Evolutionary conservation across 2,888 invertebrate genomes (phyloP).

Genomic region (Lymantria monacha): DNA sequence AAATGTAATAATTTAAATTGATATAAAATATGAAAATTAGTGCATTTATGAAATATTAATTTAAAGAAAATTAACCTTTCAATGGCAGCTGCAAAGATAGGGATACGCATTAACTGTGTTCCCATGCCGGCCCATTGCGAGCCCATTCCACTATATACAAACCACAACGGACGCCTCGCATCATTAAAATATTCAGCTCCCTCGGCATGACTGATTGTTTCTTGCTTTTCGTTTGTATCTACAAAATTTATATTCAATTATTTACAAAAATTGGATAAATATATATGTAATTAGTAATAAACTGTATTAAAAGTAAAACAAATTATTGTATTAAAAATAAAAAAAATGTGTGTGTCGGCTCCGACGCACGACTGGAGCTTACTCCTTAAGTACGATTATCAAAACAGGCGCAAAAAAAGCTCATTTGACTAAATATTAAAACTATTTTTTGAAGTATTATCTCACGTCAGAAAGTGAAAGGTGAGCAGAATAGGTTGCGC

Average conservation of each 20-base stretch:
- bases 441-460: too few species aligned
- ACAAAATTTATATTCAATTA: slow-evolving; percentile 1
- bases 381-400: too few species aligned
- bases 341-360: too few species aligned
- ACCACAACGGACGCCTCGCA: slow-evolving; percentile 82
- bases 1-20: too few species aligned
- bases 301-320: too few species aligned
- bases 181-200: slow-evolving; percentile 50
- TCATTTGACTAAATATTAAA: too few species aligned
- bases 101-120: slow-evolving; percentile 82
- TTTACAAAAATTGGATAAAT: too few species aligned
- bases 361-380: too few species aligned
- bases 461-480: too few species aligned
- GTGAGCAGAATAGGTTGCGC: too few species aligned
- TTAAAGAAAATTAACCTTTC: slow-evolving; percentile 46
- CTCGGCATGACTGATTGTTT: slow-evolving; percentile 48
- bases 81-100: slow-evolving; percentile 81
- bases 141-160: slow-evolving; percentile 88
- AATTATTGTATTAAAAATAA: neutral
- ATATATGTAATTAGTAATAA: too few species aligned
- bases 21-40: neutral
- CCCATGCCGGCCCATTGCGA: slow-evolving; percentile 88
- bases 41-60: neutral
- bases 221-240: slow-evolving; percentile 45
- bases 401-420: too few species aligned